Conservation (phyloP, 2,113 vertebrate genomes). For the Microtus montanus region DNA sequence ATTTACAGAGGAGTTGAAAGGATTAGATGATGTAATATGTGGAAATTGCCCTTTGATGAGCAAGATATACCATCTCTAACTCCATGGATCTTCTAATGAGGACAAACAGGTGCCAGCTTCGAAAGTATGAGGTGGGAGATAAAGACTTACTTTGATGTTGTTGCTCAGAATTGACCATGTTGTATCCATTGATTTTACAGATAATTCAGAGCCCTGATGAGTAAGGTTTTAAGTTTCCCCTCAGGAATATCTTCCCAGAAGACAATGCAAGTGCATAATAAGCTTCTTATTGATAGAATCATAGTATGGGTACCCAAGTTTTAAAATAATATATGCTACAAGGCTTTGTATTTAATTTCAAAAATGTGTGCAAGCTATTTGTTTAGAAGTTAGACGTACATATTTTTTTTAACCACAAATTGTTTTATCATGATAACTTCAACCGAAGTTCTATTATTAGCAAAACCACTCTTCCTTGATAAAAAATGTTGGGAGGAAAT, state of each 20-base stretch:
- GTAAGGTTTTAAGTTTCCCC: background rate
- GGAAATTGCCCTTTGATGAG: background rate
- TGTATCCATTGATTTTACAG: background rate
- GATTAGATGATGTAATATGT: background rate
- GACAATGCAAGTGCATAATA: background rate
- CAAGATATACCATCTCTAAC: background rate
- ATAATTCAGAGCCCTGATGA: background rate
- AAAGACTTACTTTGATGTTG: background rate
- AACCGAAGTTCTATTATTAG: background rate
- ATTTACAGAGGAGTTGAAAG: background rate
- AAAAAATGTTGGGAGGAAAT: background rate
- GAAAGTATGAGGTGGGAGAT: background rate
- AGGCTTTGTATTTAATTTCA: background rate
- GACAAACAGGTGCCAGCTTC: background rate
- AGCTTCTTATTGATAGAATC: slow-evolving; percentile 26
- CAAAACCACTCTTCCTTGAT: background rate
- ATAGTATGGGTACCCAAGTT: background rate
- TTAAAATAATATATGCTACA: background rate
- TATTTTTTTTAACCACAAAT: background rate
- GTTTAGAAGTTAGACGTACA: background rate
- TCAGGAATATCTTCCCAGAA: background rate
- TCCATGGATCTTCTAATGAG: background rate
- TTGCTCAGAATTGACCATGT: background rate
- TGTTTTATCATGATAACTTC: slow-evolving; percentile 29
- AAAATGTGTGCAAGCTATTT: background rate